phyloP scores from a whole-genome alignment of 2,797 vertebrate species.

The Hydrocynus forskahlii region DNA sequence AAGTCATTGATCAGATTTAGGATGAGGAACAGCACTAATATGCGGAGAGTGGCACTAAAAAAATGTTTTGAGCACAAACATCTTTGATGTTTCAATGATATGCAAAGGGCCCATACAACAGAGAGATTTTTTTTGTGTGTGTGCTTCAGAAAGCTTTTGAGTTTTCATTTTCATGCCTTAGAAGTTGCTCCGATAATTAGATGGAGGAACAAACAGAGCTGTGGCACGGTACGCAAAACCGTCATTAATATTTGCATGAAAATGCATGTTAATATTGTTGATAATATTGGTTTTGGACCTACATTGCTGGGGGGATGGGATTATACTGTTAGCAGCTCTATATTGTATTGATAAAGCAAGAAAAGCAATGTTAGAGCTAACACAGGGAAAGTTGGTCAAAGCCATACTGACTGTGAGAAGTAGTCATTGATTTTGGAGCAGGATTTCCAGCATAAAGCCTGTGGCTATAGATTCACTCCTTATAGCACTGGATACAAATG shows the following conservation, averaged over 20 bases:
- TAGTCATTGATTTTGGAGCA: conserved; percentile 55
- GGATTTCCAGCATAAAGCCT: conserved; percentile 41
- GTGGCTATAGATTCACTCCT: conserved; percentile 54
- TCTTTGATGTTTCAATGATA: conserved; percentile 61
- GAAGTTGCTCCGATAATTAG: conserved; percentile 45
- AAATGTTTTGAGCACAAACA: conserved; percentile 55
- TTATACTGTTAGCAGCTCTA: background rate
- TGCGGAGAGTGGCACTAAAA: conserved; percentile 45
- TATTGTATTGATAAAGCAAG: background rate
- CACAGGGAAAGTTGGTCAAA: background rate
- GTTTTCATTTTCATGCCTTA: conserved; percentile 50
- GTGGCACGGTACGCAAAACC: conserved; percentile 8
- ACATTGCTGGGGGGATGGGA: background rate
- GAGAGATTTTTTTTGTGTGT: conserved; percentile 29
- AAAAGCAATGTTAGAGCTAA: background rate
- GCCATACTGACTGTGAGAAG: conserved; percentile 7
- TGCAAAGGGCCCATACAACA: conserved; percentile 58
- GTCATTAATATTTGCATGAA: conserved; percentile 40
- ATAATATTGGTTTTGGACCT: background rate
- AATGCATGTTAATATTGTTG: conserved; percentile 42
- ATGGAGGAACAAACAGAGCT: conserved; percentile 20
- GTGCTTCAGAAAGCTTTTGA: conserved; percentile 29
- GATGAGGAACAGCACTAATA: conserved; percentile 49
- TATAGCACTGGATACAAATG: conserved; percentile 37
- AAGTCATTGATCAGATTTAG: conserved; percentile 67